Evolutionary conservation across 2,797 vertebrate genomes (phyloP).

Genomic region (Scleropages formosus): DNA sequence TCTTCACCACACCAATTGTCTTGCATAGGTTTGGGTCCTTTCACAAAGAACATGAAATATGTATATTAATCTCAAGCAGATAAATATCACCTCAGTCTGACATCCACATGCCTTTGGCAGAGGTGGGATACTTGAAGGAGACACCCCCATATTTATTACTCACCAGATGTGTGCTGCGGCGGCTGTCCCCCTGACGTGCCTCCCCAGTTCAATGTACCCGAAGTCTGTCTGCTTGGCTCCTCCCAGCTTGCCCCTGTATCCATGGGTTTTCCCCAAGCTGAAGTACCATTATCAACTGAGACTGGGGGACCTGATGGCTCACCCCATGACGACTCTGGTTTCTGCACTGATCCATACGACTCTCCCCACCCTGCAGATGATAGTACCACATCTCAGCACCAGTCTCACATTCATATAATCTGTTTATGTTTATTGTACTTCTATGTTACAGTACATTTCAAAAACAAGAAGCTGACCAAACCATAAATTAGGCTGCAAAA

Average conservation of each 20-base stretch:
- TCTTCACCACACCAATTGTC: constrained; percentile 92
- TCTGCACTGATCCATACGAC: constrained; percentile 61
- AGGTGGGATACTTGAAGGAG: background rate
- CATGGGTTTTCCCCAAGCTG: constrained; percentile 87
- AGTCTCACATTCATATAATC: background rate
- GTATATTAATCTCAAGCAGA: background rate
- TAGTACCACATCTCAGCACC: constrained; percentile 36
- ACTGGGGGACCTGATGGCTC: constrained; percentile 77
- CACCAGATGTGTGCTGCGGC: constrained; percentile 84
- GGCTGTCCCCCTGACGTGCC: constrained; percentile 75
- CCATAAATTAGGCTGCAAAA: background rate
- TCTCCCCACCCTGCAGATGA: constrained; percentile 84
- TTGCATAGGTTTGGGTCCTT: constrained; percentile 97
- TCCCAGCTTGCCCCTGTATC: constrained; percentile 82
- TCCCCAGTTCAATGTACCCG: constrained; percentile 75
- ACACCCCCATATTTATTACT: constrained; percentile 36
- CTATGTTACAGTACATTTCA: background rate
- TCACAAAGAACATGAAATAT: constrained; percentile 30
- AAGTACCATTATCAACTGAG: constrained; percentile 89
- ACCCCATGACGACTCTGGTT: constrained; percentile 76
- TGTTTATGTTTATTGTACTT: background rate
- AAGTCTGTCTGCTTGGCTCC: constrained; percentile 67
- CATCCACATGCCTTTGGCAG: background rate
- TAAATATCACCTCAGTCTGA: too few species aligned
- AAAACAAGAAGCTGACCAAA: background rate